Evolutionary conservation across 2,888 invertebrate species (phyloP).

Genomic region (Dicranocentrus wangi): DNA sequence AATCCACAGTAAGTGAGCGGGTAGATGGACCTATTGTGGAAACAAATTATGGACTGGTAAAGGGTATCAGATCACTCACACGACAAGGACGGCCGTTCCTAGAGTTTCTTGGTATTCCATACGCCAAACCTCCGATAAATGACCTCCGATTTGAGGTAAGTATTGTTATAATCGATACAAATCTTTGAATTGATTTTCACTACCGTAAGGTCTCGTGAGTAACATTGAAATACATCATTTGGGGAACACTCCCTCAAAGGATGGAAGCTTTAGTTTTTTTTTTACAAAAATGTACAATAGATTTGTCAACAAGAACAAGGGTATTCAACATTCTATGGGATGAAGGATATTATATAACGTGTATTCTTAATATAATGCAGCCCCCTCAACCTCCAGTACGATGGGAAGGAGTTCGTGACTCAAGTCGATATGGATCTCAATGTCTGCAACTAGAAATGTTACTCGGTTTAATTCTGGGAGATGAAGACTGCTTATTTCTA

Average conservation of each 20-base stretch:
- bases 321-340: not conserved
- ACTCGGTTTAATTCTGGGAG: slow-evolving; percentile 56
- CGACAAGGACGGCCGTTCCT: slow-evolving; percentile 49
- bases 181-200: no score
- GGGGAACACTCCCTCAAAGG: no score
- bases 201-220: no score
- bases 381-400: slow-evolving; percentile 47
- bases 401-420: slow-evolving; percentile 68
- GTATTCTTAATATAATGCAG: slow-evolving; percentile 30
- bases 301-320: not conserved
- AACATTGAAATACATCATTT: no score
- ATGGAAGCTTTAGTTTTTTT: not conserved
- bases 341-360: not conserved
- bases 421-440: slow-evolving; percentile 64
- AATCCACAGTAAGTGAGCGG: slow-evolving; percentile 45
- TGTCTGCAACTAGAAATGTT: slow-evolving; percentile 68
- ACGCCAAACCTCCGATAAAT: slow-evolving; percentile 23
- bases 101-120: slow-evolving; percentile 58
- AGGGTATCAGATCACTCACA: slow-evolving; percentile 53
- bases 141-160: slow-evolving; percentile 46
- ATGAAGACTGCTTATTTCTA: slow-evolving; percentile 68
- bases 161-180: no score
- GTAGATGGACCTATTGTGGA: slow-evolving; percentile 54
- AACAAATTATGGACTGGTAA: slow-evolving; percentile 52
- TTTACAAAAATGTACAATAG: not conserved